Conservation (phyloP, 2,113 vertebrate species). For the Myxocyprinus asiaticus region DNA sequence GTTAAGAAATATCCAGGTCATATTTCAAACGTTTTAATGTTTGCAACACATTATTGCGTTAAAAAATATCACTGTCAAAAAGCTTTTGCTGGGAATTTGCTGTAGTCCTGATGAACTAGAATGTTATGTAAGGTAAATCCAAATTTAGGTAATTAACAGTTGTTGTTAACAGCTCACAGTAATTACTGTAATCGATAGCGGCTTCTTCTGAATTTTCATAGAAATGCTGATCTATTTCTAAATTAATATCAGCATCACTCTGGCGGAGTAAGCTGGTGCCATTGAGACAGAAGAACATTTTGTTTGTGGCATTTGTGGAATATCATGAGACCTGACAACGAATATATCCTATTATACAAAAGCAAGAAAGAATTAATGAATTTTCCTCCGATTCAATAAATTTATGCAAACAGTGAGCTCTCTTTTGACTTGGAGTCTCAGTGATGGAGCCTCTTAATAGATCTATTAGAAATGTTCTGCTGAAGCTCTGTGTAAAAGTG, state of each 20-base stretch:
- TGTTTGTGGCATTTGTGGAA: too few relatives aligned
- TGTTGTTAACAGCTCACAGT: background rate
- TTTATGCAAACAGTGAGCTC: background rate
- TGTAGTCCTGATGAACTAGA: too few relatives aligned
- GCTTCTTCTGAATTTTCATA: background rate
- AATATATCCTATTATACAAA: background rate
- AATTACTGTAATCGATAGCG: background rate
- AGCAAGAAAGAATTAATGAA: too few relatives aligned
- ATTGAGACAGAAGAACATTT: background rate
- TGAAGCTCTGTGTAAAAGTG: too few relatives aligned
- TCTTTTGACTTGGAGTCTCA: background rate
- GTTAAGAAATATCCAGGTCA: too few relatives aligned
- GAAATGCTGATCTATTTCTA: background rate
- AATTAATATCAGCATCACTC: background rate
- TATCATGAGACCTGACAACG: background rate
- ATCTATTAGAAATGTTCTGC: too few relatives aligned
- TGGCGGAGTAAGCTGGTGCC: background rate
- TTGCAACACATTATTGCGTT: background rate
- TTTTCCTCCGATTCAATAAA: background rate
- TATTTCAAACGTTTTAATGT: background rate
- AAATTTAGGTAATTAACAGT: background rate
- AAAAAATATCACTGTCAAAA: too few relatives aligned
- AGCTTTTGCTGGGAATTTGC: background rate
- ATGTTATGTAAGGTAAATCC: too few relatives aligned
- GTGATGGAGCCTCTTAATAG: background rate